phyloP scores from a whole-genome alignment of 92 coral and sea anemone genomes.

The Plumapathes pennacea region DNA sequence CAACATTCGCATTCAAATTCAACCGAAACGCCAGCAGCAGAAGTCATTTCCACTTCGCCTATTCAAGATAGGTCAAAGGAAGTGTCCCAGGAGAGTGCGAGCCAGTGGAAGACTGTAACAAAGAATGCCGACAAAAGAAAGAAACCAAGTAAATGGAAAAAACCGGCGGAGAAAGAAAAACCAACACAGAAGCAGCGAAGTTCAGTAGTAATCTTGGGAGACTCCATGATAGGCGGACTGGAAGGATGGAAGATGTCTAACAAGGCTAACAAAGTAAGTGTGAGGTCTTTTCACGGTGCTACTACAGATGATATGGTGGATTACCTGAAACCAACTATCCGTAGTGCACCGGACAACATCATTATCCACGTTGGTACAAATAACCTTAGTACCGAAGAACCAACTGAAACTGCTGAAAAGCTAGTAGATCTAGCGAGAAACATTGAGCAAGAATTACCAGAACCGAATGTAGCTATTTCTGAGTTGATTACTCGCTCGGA shows the following conservation, averaged over 20 bases:
- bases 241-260: constrained; percentile 4
- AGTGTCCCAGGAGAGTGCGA: too few relatives aligned
- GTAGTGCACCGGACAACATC: not conserved
- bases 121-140: too few relatives aligned
- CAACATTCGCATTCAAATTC: too few relatives aligned
- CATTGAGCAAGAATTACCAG: not conserved
- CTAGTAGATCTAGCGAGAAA: not conserved
- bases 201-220: constrained; percentile 1
- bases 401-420: constrained; percentile 1
- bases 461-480: not conserved
- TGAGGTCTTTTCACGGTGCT: constrained; percentile 5
- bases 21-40: too few relatives aligned
- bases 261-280: constrained; percentile 1
- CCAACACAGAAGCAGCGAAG: too few relatives aligned
- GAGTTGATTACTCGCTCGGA: too few relatives aligned
- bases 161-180: too few relatives aligned
- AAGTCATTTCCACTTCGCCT: too few relatives aligned
- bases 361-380: constrained; percentile 1
- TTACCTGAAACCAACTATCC: not conserved
- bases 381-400: not conserved
- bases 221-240: constrained; percentile 1
- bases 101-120: too few relatives aligned
- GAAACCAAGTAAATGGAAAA: too few relatives aligned
- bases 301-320: not conserved
- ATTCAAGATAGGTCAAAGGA: too few relatives aligned